Conservation (phyloP, 2,797 vertebrate genomes). For the Pipistrellus nathusii region DNA sequence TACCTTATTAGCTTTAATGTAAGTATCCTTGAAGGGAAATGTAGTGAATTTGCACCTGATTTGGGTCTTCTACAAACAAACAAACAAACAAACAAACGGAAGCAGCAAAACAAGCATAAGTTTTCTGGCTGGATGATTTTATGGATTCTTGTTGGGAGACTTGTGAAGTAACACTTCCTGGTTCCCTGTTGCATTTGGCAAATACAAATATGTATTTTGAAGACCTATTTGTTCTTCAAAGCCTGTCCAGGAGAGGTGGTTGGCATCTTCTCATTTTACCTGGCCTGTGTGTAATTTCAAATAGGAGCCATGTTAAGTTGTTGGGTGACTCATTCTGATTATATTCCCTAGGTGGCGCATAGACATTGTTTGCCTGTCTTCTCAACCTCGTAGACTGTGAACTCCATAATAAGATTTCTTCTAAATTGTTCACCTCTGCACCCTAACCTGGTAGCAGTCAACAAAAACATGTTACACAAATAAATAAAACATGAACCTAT, state of each 20-base stretch:
- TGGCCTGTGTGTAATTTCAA: neutral
- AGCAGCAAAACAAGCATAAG: neutral
- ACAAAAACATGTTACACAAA: neutral
- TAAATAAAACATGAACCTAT: neutral
- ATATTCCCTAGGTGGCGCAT: neutral
- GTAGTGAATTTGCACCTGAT: constrained; percentile 22
- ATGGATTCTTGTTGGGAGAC: neutral
- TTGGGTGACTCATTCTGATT: neutral
- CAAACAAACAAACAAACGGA: neutral
- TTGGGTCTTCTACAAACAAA: neutral
- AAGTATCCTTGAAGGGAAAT: constrained; percentile 40
- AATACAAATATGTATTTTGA: neutral
- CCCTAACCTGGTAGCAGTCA: neutral
- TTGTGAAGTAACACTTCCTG: neutral
- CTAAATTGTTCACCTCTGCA: neutral
- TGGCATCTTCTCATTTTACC: neutral
- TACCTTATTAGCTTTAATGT: neutral
- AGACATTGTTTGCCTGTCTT: neutral
- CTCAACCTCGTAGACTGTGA: neutral
- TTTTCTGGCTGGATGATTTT: neutral
- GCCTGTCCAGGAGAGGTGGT: neutral
- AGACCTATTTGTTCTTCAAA: neutral
- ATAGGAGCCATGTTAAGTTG: neutral
- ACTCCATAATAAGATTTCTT: neutral
- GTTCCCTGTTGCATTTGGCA: neutral